These are phyloP conservation scores for Cricetomys ansorgei DNA, from an alignment of 2,113 vertebrate genomes.

Conservation along the genomic window DNA sequence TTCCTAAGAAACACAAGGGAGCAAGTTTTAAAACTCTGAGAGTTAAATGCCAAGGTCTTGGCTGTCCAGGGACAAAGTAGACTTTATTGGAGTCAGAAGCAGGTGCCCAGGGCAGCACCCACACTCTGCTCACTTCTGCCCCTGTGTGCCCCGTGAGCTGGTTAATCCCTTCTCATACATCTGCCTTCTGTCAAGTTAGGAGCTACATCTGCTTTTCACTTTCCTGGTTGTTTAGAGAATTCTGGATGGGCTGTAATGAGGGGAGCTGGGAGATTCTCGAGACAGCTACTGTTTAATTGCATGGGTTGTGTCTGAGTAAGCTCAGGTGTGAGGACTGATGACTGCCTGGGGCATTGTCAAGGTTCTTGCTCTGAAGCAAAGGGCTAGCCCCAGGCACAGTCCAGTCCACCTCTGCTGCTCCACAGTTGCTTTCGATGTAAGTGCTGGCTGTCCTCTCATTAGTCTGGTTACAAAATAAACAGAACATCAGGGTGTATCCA, in stretches of 20 bases:
- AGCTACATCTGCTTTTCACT: background rate
- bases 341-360: background rate
- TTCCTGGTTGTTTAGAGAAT: background rate
- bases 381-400: background rate
- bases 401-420: background rate
- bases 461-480: background rate
- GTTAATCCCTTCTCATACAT: constrained; percentile 52
- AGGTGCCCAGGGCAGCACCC: background rate
- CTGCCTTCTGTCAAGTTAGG: constrained; percentile 53
- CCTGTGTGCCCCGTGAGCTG: background rate
- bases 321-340: background rate
- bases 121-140: background rate
- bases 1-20: background rate
- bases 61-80: background rate
- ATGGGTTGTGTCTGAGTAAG: background rate
- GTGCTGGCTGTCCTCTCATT: background rate
- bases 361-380: background rate
- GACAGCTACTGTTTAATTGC: constrained; percentile 50
- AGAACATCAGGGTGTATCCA: background rate
- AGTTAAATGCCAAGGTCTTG: background rate
- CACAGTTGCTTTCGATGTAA: accelerated
- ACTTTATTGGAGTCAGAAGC: background rate
- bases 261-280: constrained; percentile 40
- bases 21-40: background rate
- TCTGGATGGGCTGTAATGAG: constrained; percentile 15